phyloP scores from a whole-genome alignment of 2,797 vertebrate species.

The Xenops minutus region DNA sequence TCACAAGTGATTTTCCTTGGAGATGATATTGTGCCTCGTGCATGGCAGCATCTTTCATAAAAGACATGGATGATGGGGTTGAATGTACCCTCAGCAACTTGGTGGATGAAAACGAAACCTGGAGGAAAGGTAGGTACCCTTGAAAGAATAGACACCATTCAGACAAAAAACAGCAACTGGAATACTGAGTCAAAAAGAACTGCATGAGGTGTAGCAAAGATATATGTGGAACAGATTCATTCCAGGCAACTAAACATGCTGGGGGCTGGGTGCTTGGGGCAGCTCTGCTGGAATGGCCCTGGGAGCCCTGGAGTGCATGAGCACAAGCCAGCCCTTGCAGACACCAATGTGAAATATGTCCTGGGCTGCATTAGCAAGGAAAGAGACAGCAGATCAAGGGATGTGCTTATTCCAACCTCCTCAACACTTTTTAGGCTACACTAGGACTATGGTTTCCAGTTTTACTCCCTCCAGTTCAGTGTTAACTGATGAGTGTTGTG shows the following conservation, averaged over 20 bases:
- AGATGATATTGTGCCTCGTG: not conserved
- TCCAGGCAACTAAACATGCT: not conserved
- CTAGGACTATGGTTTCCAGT: not conserved
- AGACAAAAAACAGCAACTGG: not conserved
- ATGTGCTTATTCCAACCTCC: not conserved
- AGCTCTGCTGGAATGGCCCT: not conserved
- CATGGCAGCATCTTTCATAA: not conserved
- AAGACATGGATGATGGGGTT: not conserved
- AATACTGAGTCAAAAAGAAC: not conserved
- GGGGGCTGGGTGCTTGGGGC: fast-evolving
- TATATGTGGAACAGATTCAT: not conserved
- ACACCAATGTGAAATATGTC: not conserved
- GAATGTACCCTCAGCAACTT: not conserved
- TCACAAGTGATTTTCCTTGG: not conserved
- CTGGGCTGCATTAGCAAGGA: not conserved
- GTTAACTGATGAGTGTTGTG: not conserved
- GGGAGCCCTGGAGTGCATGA: not conserved
- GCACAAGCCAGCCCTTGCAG: not conserved
- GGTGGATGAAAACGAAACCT: not conserved
- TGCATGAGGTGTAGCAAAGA: not conserved
- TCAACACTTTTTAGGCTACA: not conserved
- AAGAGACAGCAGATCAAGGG: not conserved
- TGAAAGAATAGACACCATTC: not conserved
- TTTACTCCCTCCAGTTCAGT: not conserved
- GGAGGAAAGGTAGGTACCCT: not conserved